Conservation (phyloP, 2,797 vertebrate genomes). For the Vireo griseus region DNA sequence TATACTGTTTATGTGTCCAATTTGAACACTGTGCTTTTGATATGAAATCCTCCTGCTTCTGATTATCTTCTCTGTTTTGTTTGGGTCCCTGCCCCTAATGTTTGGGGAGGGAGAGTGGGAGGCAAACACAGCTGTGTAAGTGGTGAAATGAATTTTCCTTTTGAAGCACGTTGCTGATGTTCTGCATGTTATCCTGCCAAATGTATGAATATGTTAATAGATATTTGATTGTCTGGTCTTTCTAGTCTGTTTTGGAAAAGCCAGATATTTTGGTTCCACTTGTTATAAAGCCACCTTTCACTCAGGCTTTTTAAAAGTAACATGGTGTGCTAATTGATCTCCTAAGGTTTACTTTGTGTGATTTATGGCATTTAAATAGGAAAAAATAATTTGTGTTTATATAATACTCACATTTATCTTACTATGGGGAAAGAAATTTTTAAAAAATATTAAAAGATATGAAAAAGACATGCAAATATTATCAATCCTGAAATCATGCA, state of each 20-base stretch:
- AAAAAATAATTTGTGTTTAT: not conserved
- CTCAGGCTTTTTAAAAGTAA: not conserved
- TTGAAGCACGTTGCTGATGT: not conserved
- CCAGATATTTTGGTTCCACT: not conserved
- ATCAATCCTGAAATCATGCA: not conserved
- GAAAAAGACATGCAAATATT: not conserved
- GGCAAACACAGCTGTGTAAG: not conserved
- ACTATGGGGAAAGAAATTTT: not conserved
- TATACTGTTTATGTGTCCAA: not conserved
- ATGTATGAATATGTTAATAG: not conserved
- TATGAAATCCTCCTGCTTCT: not conserved
- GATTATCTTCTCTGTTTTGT: not conserved
- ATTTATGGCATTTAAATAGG: not conserved
- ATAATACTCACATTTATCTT: not conserved
- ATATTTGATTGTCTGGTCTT: not conserved
- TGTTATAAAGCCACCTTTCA: not conserved
- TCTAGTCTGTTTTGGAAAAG: not conserved
- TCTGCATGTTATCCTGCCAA: not conserved
- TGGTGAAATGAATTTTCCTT: not conserved
- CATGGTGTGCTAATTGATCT: not conserved
- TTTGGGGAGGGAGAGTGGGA: not conserved
- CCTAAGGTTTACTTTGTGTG: not conserved
- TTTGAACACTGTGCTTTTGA: not conserved
- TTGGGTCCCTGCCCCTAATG: not conserved
- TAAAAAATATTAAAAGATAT: accelerated